phyloP scores from a whole-genome alignment of 1,140 invertebrate genomes.

The Ctenoplectra terminalis region DNA sequence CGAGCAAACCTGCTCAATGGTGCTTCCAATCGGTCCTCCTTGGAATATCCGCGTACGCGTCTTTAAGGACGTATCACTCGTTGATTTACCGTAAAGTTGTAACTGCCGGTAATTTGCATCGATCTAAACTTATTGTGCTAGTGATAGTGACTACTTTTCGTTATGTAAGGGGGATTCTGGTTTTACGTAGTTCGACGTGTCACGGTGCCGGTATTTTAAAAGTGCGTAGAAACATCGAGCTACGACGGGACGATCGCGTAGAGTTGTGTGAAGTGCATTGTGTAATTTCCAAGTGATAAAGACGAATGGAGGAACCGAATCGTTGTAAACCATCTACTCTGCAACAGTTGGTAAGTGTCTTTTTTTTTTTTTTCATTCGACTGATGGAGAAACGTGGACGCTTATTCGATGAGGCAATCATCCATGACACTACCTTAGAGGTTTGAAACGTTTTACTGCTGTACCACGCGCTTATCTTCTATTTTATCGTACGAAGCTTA shows the following conservation, averaged over 20 bases:
- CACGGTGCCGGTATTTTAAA: background rate
- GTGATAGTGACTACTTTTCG: background rate
- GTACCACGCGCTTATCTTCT: background rate
- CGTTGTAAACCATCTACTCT: background rate
- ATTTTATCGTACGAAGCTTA: background rate
- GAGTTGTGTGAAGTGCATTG: background rate
- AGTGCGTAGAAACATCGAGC: background rate
- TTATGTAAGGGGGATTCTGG: background rate
- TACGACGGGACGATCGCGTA: no score
- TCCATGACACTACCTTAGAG: background rate
- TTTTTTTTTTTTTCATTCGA: background rate
- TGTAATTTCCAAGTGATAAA: background rate
- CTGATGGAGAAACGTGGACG: conserved; percentile 21
- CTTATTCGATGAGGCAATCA: background rate
- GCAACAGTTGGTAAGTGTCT: conserved; percentile 12
- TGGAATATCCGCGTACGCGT: no score
- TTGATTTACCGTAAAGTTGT: background rate
- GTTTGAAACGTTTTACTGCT: conserved; percentile 1
- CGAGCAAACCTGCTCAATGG: background rate
- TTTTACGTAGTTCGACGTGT: no score
- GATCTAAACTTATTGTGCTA: background rate
- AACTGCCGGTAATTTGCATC: background rate
- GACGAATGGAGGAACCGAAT: background rate
- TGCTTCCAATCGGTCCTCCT: background rate
- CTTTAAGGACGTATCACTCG: background rate